phyloP scores from a whole-genome alignment of 2,797 vertebrate species.

The Limnodromus scolopaceus region DNA sequence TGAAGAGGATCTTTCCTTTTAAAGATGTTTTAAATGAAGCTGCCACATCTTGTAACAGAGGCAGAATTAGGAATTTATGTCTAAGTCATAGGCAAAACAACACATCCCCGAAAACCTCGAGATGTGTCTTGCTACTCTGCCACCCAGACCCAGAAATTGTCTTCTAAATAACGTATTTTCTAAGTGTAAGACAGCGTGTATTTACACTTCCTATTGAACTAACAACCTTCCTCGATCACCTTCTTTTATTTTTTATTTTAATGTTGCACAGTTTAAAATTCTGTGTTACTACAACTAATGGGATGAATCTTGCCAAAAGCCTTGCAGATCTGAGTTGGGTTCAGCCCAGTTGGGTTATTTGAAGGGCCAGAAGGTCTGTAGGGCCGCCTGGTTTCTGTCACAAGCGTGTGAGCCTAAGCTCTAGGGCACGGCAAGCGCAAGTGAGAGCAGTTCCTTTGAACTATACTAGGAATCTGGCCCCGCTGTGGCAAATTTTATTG shows the following conservation, averaged over 20 bases:
- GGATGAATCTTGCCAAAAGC: neutral
- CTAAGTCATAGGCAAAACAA: neutral
- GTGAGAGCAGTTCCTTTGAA: neutral
- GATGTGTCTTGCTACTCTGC: neutral
- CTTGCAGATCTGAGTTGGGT: neutral
- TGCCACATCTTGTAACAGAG: neutral
- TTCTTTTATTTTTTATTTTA: neutral
- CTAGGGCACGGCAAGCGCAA: neutral
- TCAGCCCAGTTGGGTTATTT: neutral
- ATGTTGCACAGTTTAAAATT: neutral
- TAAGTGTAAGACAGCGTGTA: neutral
- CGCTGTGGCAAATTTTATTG: neutral
- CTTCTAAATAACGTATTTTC: neutral
- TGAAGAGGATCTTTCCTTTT: neutral
- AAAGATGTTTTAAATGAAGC: neutral
- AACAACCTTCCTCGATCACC: accelerated
- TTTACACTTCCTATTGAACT: neutral
- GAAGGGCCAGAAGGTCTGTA: neutral
- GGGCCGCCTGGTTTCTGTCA: neutral
- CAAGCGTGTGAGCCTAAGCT: neutral
- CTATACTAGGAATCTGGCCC: neutral
- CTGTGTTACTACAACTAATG: neutral
- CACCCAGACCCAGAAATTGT: neutral
- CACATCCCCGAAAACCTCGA: neutral
- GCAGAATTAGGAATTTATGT: neutral